phyloP scores from a whole-genome alignment of 2,797 vertebrate species.

The Micromesistius poutassou region DNA sequence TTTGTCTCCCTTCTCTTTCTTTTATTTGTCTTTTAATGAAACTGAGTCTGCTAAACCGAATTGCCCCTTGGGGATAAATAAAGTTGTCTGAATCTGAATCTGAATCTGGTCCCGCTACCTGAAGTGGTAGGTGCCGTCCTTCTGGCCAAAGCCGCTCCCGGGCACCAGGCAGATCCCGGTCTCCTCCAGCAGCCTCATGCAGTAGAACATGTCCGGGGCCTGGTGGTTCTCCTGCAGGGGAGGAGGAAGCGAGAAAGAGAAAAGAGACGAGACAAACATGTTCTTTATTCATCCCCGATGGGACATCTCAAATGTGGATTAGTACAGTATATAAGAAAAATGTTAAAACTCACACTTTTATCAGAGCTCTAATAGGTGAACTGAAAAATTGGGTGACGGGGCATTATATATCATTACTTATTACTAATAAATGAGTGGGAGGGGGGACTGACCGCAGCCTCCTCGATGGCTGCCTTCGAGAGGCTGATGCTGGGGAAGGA shows the following conservation, averaged over 20 bases:
- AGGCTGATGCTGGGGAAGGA: conserved; percentile 81
- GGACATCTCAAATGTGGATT: background rate
- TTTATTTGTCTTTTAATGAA: too few relatives aligned
- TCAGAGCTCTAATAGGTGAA: too few relatives aligned
- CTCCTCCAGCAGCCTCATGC: conserved; percentile 85
- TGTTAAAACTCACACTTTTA: too few relatives aligned
- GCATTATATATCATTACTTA: too few relatives aligned
- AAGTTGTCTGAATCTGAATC: too few relatives aligned
- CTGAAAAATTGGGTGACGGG: too few relatives aligned
- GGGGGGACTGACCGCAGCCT: conserved; percentile 73
- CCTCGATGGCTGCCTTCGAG: conserved; percentile 75
- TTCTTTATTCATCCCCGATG: background rate
- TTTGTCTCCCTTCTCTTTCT: too few relatives aligned
- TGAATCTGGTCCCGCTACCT: conserved; percentile 72
- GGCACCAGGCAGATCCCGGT: conserved; percentile 92
- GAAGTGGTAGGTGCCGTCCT: conserved; percentile 88
- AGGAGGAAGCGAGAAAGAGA: background rate
- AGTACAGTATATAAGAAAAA: too few relatives aligned
- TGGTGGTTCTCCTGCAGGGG: conserved; percentile 72
- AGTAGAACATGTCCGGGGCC: conserved; percentile 90
- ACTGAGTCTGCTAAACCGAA: too few relatives aligned
- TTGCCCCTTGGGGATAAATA: too few relatives aligned
- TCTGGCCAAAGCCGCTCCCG: conserved; percentile 89
- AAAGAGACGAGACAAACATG: background rate
- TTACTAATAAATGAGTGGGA: too few relatives aligned